Evolutionary conservation across 2,113 vertebrate species (phyloP).

Genomic region (Cricetomys ansorgei): DNA sequence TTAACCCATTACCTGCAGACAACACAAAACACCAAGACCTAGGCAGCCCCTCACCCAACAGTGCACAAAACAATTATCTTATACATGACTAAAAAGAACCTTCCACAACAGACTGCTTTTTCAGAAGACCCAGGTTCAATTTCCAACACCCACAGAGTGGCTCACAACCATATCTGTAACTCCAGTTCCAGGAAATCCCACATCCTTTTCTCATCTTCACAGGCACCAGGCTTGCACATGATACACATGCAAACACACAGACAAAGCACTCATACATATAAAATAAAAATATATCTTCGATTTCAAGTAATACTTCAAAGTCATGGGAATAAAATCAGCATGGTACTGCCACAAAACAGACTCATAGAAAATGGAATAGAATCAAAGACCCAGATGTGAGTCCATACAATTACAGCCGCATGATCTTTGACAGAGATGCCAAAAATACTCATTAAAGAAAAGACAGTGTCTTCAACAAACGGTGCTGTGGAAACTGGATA

Average conservation of each 20-base stretch:
- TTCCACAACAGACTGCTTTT: not conserved
- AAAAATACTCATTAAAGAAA: not conserved
- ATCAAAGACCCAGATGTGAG: not conserved
- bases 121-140: not conserved
- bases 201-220: not conserved
- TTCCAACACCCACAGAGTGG: not conserved
- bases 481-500: not conserved
- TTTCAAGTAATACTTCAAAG: not conserved
- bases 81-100: no score
- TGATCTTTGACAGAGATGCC: not conserved
- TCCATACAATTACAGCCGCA: not conserved
- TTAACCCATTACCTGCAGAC: no score
- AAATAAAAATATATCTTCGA: not conserved
- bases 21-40: no score
- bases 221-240: not conserved
- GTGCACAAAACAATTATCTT: no score
- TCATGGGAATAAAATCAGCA: not conserved
- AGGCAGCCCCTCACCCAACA: no score
- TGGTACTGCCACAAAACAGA: not conserved
- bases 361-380: not conserved
- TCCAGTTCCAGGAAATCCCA: not conserved
- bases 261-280: not conserved
- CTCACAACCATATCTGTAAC: not conserved
- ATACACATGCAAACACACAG: not conserved
- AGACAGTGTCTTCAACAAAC: not conserved